Conservation (phyloP, 2,113 vertebrate genomes). For the Pangasianodon gigas region DNA sequence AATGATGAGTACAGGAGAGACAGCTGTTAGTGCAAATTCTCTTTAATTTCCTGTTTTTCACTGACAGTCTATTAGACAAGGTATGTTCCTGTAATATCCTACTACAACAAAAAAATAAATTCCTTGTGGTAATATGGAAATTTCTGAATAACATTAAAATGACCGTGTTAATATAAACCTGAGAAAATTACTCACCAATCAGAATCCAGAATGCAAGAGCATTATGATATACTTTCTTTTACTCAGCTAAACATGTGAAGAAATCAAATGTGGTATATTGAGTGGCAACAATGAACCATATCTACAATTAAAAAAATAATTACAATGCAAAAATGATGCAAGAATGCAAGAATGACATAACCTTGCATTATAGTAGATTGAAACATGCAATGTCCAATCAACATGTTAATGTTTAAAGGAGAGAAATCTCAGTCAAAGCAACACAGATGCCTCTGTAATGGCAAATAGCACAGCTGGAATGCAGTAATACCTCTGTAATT, state of each 20-base stretch:
- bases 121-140: neutral
- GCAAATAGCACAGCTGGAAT: neutral
- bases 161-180: neutral
- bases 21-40: neutral
- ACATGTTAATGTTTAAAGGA: neutral
- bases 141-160: neutral
- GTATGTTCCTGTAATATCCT: neutral
- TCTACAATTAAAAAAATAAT: too few relatives aligned
- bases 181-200: neutral
- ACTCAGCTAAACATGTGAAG: neutral
- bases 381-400: neutral
- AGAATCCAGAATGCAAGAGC: neutral
- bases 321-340: neutral
- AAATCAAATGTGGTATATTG: neutral
- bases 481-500: neutral
- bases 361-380: neutral
- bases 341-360: neutral
- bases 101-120: neutral
- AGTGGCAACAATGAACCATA: neutral
- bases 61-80: neutral
- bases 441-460: neutral
- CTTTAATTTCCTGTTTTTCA: neutral
- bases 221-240: neutral
- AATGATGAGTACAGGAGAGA: neutral
- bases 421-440: too few relatives aligned